Percentiles rank a stretch among this genome's conserved stretches.
These are phyloP conservation scores for Calliphora vomitoria DNA, from an alignment of 2,888 invertebrate species.

Conservation along the genomic window DNA sequence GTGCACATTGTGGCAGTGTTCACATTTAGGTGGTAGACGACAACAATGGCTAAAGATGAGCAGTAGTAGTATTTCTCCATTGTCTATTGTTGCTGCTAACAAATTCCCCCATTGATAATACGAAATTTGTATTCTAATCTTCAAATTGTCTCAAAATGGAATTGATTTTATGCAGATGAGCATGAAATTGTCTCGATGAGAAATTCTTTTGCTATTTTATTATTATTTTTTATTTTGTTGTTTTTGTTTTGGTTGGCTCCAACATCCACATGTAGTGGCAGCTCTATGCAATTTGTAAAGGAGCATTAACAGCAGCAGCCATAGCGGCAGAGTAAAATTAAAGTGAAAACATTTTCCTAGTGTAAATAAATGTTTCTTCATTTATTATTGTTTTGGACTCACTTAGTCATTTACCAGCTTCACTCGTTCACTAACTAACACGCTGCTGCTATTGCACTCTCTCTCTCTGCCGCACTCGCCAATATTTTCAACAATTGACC, in stretches of 20 bases:
- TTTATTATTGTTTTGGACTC: slow-evolving; percentile 41
- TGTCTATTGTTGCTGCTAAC: slow-evolving; percentile 55
- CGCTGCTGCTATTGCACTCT: not conserved
- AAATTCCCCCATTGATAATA: slow-evolving; percentile 83
- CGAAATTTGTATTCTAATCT: slow-evolving; percentile 85
- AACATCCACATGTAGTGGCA: slow-evolving; percentile 1
- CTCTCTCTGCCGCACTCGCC: not conserved
- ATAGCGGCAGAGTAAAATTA: slow-evolving; percentile 35
- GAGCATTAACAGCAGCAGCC: not conserved
- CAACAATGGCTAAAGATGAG: slow-evolving; percentile 18
- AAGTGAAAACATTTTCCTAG: slow-evolving; percentile 63
- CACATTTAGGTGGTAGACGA: slow-evolving; percentile 40
- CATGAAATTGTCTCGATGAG: slow-evolving; percentile 83
- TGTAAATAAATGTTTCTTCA: slow-evolving; percentile 70
- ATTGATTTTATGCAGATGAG: slow-evolving; percentile 85
- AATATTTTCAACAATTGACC: slow-evolving; percentile 44
- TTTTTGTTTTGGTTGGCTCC: not conserved
- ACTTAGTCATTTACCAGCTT: slow-evolving; percentile 34
- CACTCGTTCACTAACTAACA: not conserved
- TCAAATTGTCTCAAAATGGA: slow-evolving; percentile 85
- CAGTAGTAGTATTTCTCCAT: slow-evolving; percentile 23
- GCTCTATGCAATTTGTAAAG: slow-evolving; percentile 16
- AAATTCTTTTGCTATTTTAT: slow-evolving; percentile 72
- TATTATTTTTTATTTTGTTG: slow-evolving; percentile 25
- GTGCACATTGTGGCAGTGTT: slow-evolving; percentile 22